Conservation (phyloP, 1,140 invertebrate genomes). For the Colletes latitarsis region DNA sequence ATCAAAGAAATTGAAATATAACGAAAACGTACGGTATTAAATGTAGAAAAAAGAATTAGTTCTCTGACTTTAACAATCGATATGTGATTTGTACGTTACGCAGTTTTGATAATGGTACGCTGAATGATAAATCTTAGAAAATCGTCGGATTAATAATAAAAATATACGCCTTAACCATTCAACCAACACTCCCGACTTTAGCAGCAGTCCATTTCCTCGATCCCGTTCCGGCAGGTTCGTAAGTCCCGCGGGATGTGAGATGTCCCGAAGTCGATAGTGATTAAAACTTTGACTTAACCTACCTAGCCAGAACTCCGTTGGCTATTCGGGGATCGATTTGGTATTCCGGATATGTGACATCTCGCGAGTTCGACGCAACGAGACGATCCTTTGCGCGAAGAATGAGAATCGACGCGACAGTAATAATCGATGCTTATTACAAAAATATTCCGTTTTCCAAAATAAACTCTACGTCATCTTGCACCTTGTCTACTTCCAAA, state of each 20-base stretch:
- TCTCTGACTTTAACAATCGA: too few species aligned
- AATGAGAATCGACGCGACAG: constrained; percentile 58
- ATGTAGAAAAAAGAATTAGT: too few species aligned
- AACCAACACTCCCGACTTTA: constrained; percentile 49
- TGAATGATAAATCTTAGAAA: neutral
- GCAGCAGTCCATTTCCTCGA: constrained; percentile 63
- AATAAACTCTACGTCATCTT: neutral
- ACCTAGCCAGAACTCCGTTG: constrained; percentile 63
- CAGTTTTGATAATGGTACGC: too few species aligned
- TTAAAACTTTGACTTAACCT: constrained; percentile 77
- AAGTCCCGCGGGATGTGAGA: constrained; percentile 67
- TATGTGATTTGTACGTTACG: too few species aligned
- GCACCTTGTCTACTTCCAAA: too few species aligned
- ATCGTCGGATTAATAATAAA: constrained; percentile 49
- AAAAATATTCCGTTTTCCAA: neutral
- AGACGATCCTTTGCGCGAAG: constrained; percentile 55
- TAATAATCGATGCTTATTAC: constrained; percentile 55
- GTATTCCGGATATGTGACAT: constrained; percentile 70
- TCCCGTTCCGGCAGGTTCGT: constrained; percentile 60
- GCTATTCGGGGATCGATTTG: constrained; percentile 70
- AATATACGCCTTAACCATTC: constrained; percentile 45
- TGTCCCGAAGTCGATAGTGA: constrained; percentile 75
- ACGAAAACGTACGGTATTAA: too few species aligned
- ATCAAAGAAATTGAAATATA: too few species aligned
- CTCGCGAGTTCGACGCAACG: constrained; percentile 54